Evolutionary conservation across 2,888 invertebrate species (phyloP).

Genomic region (Drosophila basisetae): DNA sequence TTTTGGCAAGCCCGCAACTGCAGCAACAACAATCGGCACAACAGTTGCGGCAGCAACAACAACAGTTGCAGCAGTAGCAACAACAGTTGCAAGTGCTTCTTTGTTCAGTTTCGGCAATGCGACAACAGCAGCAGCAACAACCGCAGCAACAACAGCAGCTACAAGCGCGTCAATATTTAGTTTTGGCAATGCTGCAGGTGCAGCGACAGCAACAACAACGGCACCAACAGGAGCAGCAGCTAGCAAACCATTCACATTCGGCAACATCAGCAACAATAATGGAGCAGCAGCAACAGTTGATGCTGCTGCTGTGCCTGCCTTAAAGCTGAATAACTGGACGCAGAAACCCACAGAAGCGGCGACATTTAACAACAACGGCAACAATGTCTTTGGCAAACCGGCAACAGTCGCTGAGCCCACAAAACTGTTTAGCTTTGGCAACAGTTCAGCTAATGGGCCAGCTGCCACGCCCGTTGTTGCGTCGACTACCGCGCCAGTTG

Average conservation of each 20-base stretch:
- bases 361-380: conserved; percentile 17
- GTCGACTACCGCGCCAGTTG: conserved; percentile 24
- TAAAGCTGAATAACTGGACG: conserved; percentile 8
- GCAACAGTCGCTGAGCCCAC: conserved; percentile 15
- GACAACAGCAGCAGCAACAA: background rate
- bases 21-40: background rate
- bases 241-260: conserved; percentile 4
- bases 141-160: background rate
- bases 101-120: conserved; percentile 17
- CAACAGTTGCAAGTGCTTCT: background rate
- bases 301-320: conserved; percentile 1
- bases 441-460: conserved; percentile 13
- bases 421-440: conserved; percentile 4
- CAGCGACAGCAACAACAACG: conserved; percentile 8
- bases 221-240: conserved; percentile 4
- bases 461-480: conserved; percentile 30
- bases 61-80: background rate
- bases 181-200: conserved; percentile 26
- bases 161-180: conserved; percentile 21
- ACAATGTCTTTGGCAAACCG: conserved; percentile 16
- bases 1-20: conserved; percentile 23
- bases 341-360: conserved; percentile 9
- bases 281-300: background rate
- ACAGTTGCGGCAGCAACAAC: background rate
- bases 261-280: conserved; percentile 5